Conservation (phyloP, 2,888 invertebrate genomes). For the Drosophila pseudotalamancana region DNA sequence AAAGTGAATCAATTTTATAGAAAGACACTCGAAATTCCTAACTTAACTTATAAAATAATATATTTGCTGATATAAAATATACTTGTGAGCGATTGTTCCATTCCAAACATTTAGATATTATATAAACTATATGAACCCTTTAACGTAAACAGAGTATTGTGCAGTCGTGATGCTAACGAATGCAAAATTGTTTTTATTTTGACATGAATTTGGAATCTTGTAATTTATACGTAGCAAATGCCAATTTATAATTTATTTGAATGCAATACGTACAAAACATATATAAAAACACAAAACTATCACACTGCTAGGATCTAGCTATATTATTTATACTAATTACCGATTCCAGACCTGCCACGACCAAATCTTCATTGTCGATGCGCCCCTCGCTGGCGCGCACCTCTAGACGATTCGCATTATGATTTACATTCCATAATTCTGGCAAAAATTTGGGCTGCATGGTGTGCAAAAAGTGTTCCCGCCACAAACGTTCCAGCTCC, state of each 20-base stretch:
- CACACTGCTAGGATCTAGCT: slow-evolving; percentile 16
- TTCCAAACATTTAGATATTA: too few species aligned
- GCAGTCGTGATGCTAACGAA: background rate
- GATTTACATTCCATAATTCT: slow-evolving; percentile 90
- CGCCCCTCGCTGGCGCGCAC: slow-evolving; percentile 86
- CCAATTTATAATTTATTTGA: slow-evolving; percentile 40
- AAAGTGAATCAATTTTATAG: too few species aligned
- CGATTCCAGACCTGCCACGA: slow-evolving; percentile 79
- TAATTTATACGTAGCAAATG: slow-evolving; percentile 40
- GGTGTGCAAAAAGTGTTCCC: slow-evolving; percentile 89
- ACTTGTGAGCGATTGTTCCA: too few species aligned
- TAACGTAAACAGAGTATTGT: slow-evolving; percentile 5
- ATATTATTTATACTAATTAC: slow-evolving; percentile 5
- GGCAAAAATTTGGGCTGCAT: slow-evolving; percentile 91
- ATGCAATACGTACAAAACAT: slow-evolving; percentile 33
- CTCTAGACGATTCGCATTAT: slow-evolving; percentile 87
- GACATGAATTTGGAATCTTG: slow-evolving; percentile 23
- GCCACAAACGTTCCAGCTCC: slow-evolving; percentile 89
- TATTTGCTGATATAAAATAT: too few species aligned
- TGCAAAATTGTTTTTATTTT: background rate
- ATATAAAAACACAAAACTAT: slow-evolving; percentile 1
- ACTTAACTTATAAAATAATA: too few species aligned
- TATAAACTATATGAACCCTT: background rate
- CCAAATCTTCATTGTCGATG: slow-evolving; percentile 83
- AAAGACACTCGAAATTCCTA: too few species aligned